These are phyloP conservation scores for Hassar affinis DNA, from an alignment of 2,113 vertebrate species.

Conservation along the genomic window DNA sequence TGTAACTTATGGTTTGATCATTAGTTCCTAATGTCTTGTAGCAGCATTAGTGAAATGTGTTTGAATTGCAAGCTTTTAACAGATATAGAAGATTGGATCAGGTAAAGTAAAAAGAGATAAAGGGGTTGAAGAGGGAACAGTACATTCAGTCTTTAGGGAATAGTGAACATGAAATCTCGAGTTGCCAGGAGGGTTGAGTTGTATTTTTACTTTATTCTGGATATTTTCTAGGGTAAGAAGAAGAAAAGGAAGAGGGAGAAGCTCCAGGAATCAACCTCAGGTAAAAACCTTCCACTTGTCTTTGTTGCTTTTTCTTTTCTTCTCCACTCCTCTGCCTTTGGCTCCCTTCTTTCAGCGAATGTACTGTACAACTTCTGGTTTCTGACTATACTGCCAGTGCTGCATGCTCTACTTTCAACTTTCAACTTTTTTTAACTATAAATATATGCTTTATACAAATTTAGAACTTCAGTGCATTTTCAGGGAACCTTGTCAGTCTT, in stretches of 20 bases:
- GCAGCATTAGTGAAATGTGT: conserved; percentile 12
- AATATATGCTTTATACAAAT: neutral
- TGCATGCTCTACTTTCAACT: conserved; percentile 13
- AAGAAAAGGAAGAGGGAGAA: conserved; percentile 99
- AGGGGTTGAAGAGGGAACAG: neutral
- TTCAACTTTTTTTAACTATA: neutral
- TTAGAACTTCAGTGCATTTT: conserved; percentile 23
- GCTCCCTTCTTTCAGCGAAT: neutral
- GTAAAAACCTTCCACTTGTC: conserved; percentile 68
- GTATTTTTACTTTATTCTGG: conserved; percentile 73
- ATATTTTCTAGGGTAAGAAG: conserved; percentile 94
- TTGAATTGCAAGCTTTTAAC: neutral
- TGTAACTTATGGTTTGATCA: conserved; percentile 63
- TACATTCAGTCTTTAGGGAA: conserved; percentile 56
- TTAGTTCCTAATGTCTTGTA: conserved; percentile 53
- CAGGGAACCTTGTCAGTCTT: neutral
- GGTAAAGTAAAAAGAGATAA: conserved; percentile 2
- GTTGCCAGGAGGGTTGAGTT: conserved; percentile 76
- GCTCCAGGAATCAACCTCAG: conserved; percentile 92
- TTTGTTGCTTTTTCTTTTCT: neutral
- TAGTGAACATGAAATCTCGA: conserved; percentile 63
- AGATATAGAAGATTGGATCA: neutral
- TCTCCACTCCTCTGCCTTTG: neutral
- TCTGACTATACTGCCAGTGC: neutral
- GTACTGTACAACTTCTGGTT: conserved; percentile 13